Conservation (phyloP, 2,888 invertebrate genomes). For the Meiosimyza decipiens region DNA sequence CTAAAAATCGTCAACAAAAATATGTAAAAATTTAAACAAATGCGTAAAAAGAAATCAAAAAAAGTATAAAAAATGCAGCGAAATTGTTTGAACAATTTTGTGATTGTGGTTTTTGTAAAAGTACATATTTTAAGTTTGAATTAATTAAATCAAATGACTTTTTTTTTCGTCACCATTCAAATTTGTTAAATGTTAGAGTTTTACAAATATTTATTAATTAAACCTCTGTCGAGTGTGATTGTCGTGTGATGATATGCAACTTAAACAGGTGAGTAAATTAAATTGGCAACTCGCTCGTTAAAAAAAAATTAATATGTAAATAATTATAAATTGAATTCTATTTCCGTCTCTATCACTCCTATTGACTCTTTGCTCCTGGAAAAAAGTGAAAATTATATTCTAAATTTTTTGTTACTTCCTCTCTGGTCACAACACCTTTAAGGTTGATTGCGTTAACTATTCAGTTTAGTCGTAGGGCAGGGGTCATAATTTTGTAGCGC, state of each 20-base stretch:
- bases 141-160: conserved; percentile 16
- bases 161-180: conserved; percentile 3
- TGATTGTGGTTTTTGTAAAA: conserved; percentile 2
- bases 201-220: conserved; percentile 48
- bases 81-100: conserved; percentile 45
- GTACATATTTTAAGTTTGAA: conserved; percentile 9
- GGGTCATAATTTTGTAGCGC: background rate
- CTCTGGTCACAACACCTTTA: background rate
- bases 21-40: conserved; percentile 35
- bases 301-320: conserved; percentile 1
- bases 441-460: background rate
- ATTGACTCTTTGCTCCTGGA: background rate
- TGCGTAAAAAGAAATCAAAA: conserved; percentile 26
- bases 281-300: background rate
- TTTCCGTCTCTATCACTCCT: too few species aligned
- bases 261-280: conserved; percentile 61
- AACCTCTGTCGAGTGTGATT: conserved; percentile 62
- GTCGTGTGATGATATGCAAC: conserved; percentile 66
- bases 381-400: conserved; percentile 7
- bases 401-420: conserved; percentile 11
- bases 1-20: conserved; percentile 30
- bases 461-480: conserved; percentile 7
- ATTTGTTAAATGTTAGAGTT: conserved; percentile 31
- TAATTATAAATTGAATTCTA: conserved; percentile 1
- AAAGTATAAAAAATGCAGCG: conserved; percentile 24